A percentile compares a stretch with the other conserved stretches of the same genome.
These are phyloP conservation scores for Cotesia typhae DNA, from an alignment of 1,140 invertebrate species.

Conservation along the genomic window DNA sequence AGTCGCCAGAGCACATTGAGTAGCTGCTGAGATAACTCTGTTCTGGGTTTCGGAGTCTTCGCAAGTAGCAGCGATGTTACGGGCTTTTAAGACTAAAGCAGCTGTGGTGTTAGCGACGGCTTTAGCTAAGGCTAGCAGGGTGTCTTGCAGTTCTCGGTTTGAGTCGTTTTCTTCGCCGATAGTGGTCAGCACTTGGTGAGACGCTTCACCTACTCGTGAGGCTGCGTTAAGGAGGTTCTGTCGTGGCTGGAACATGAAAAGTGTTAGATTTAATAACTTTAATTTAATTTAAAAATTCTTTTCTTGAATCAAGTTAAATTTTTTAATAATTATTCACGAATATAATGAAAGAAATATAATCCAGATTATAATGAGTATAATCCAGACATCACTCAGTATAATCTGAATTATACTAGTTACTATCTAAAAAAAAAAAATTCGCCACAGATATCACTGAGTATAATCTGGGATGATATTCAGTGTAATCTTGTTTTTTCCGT, in stretches of 20 bases:
- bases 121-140: constrained; percentile 89
- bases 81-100: constrained; percentile 92
- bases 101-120: constrained; percentile 97
- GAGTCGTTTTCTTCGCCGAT: constrained; percentile 91
- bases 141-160: constrained; percentile 82
- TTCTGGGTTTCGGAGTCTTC: constrained; percentile 80
- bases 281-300: no score
- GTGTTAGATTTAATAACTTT: constrained; percentile 33
- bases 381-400: no score
- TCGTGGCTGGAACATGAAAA: constrained; percentile 73
- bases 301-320: no score
- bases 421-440: no score
- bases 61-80: constrained; percentile 90
- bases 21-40: constrained; percentile 92
- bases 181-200: constrained; percentile 90
- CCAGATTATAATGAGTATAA: no score
- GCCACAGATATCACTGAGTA: no score
- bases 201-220: constrained; percentile 94
- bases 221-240: constrained; percentile 94
- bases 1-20: constrained; percentile 95
- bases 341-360: constrained; percentile 13
- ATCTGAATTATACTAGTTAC: no score
- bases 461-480: no score
- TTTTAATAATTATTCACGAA: neutral
- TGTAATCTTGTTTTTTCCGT: no score